Base-by-base conservation (phyloP, 1,140 invertebrate species). In the Magallana ariakensis region DNA sequence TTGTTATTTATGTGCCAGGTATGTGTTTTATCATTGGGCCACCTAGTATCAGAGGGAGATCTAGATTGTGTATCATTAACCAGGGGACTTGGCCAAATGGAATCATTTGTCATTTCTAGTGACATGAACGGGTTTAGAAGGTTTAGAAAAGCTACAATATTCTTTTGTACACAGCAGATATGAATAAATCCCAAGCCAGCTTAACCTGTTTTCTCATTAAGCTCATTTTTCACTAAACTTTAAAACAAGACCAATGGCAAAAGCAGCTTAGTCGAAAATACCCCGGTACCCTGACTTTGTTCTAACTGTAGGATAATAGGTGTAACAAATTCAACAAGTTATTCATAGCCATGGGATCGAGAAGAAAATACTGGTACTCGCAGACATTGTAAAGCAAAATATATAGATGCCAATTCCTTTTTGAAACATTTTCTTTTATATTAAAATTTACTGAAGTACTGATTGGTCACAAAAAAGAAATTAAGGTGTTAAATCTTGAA, bases 71-170 rank as follows among this genome's bases (percentile, higher is more conserved):
- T 75, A 75, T 75, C 66, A 75, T 75, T 75, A 75, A 75, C 22
- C 22, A 26, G 5, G 22, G 66, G 66, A 75, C 66, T 33, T 75
- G 66, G 66, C 66, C 66, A 75, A 75, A 75, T 75, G 66, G 66
- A 75, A 75, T 75, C 66, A 75, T 75, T 75, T 75, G 66, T 75
- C 66, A 75, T 75, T 75, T 19, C 19, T 75, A 75, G 66, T 75
- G 66, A 75, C 66, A 75, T 75, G 66, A 75, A 9, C 66, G 66
- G 66, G 66, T 75, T 75, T 75, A 26, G 66, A 75, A 75, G 66
- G 66, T 75, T 75, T 75, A 26, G 66, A 33, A 75, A 75, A 62
- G 58, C 58, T 62, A 62, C 58, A 62, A 62, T 62, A 62, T 62
- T 62, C 58, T 62, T 75, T 75, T 75, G 66, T 75, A 75, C 66